Evolutionary conservation across 2,113 vertebrate species (phyloP), one percentile per base, ranked within the genome.

Genomic region (Amphilophus citrinellus): DNA sequence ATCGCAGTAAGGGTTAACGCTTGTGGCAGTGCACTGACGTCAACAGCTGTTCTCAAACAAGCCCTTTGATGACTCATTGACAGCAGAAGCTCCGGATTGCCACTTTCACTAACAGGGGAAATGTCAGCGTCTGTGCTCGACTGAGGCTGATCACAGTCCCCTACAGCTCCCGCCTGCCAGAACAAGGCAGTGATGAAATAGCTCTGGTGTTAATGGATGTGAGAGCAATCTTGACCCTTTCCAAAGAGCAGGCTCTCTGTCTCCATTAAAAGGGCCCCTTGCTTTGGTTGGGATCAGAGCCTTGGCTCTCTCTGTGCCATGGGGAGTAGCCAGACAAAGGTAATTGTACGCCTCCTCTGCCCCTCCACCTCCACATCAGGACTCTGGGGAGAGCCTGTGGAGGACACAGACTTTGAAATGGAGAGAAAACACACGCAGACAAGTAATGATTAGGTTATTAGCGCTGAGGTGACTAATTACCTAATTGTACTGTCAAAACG

Each of bases 401-500:
- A 95, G 75, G 93, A 94, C 89, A 89, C 5, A 17, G 82, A 60
- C 91, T 94, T 89, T 89, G 82, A 94, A 93, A 92, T 85, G 3
- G 87, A 94, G 81, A 85, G 84, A 73, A 92, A 94, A 95, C 82
- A 89, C 93, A 89, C 89, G 82, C 86, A 89, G 94, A 91, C 91
- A 89, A 89, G 91, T 86, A 87, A 95, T 95, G 93, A 96, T 95
- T 94, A 95, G 92, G 91, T 95, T 94, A 95, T 96, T 95, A 95
- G 90, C 84, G 56, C 58, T 1, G 73, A 88, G 94, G 94, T 95
- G 93, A 94, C 95, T 96, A 96, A 96, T 96, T 95, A 95, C 66
- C 93, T 95, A 95, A 95, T 95, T 96, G 95, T 94, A 92, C 91
- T 94, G 93, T 96, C 93, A 94, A 92, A 95, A 85, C 85, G 87